Evolutionary conservation across 1,140 invertebrate species (phyloP).

Genomic region (Papilio glaucus): DNA sequence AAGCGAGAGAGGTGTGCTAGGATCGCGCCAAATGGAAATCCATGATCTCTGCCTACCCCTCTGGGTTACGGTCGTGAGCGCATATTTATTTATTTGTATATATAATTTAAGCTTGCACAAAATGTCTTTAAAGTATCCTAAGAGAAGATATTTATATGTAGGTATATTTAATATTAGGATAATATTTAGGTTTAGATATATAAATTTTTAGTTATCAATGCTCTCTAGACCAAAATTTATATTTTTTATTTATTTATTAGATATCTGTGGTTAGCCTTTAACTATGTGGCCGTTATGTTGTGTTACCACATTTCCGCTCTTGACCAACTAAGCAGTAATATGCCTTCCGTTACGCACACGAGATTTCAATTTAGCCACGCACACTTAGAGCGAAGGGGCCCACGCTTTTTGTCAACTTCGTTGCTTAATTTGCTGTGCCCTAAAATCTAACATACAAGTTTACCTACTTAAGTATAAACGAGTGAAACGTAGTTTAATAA

Average conservation of each 20-base stretch:
- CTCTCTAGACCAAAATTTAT: neutral
- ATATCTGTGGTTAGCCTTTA: slow-evolving; percentile 31
- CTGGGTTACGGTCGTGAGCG: too few relatives aligned
- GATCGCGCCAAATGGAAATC: too few relatives aligned
- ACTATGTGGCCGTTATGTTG: slow-evolving; percentile 40
- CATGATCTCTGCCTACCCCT: too few relatives aligned
- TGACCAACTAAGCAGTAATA: slow-evolving; percentile 68
- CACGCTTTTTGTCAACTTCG: slow-evolving; percentile 71
- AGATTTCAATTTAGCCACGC: slow-evolving; percentile 68
- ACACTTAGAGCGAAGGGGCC: slow-evolving; percentile 44
- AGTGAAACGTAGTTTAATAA: neutral
- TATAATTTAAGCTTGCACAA: too few relatives aligned
- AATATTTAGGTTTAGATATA: too few relatives aligned
- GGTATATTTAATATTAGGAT: too few relatives aligned
- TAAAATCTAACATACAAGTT: slow-evolving; percentile 45
- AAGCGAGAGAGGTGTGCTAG: too few relatives aligned
- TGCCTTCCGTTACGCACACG: slow-evolving; percentile 74
- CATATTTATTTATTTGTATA: too few relatives aligned
- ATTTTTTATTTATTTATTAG: slow-evolving; percentile 24
- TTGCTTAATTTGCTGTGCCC: slow-evolving; percentile 67
- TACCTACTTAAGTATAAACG: neutral
- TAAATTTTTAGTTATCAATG: too few relatives aligned
- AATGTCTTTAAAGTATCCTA: too few relatives aligned
- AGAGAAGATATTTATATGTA: too few relatives aligned
- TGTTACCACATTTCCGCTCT: slow-evolving; percentile 69